Evolutionary conservation across 2,797 vertebrate genomes (phyloP).

Genomic region (Thamnophis elegans): DNA sequence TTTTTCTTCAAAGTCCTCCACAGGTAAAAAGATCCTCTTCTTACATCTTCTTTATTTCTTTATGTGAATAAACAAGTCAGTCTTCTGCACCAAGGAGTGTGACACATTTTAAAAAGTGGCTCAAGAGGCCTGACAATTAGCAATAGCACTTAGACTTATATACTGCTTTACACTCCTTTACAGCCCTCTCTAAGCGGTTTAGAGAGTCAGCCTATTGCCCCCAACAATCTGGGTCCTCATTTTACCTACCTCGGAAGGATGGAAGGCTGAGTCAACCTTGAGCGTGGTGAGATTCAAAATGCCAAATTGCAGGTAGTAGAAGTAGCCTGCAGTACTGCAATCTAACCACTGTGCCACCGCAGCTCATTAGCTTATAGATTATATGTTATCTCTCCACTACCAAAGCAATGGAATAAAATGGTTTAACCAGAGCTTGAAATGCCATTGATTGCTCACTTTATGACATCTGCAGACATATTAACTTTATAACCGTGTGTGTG

Average conservation of each 20-base stretch:
- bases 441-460: not conserved
- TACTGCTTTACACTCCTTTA: too few relatives aligned
- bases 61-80: not conserved
- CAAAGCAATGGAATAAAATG: not conserved
- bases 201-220: too few relatives aligned
- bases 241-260: too few relatives aligned
- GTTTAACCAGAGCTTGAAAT: not conserved
- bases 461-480: not conserved
- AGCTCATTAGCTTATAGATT: not conserved
- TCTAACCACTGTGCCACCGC: too few relatives aligned
- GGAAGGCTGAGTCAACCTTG: too few relatives aligned
- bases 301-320: too few relatives aligned
- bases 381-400: not conserved
- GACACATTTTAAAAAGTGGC: not conserved
- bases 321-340: too few relatives aligned
- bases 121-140: not conserved
- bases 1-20: not conserved
- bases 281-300: too few relatives aligned
- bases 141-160: too few relatives aligned
- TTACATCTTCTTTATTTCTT: not conserved
- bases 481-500: not conserved
- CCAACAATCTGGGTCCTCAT: too few relatives aligned
- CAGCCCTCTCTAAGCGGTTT: too few relatives aligned
- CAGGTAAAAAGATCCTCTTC: not conserved
- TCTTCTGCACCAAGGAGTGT: not conserved